These are phyloP conservation scores for Zygothrica quintamaculata DNA, from an alignment of 2,888 invertebrate species.

Conservation along the genomic window DNA sequence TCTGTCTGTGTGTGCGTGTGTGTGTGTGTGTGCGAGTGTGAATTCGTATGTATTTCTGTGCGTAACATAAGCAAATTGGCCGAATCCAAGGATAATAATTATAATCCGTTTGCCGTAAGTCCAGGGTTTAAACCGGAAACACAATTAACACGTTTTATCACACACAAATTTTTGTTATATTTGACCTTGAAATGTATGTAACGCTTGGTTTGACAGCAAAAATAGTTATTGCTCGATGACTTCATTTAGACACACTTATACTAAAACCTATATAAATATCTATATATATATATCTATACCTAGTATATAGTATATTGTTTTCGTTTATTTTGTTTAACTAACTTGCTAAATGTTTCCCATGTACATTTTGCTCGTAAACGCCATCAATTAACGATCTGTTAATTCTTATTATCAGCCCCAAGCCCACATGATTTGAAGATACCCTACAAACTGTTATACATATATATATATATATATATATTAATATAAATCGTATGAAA, in stretches of 20 bases:
- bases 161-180: constrained; percentile 13
- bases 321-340: constrained; percentile 4
- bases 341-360: constrained; percentile 36
- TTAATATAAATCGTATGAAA: no score
- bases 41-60: no score
- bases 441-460: background rate
- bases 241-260: constrained; percentile 22
- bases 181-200: constrained; percentile 45
- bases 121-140: constrained; percentile 20
- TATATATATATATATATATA: background rate
- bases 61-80: constrained; percentile 69
- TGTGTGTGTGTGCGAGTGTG: no score
- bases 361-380: constrained; percentile 23
- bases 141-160: constrained; percentile 8
- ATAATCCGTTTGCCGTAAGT: constrained; percentile 79
- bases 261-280: background rate
- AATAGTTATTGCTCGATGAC: constrained; percentile 45
- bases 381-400: constrained; percentile 32
- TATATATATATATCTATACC: no score
- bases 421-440: constrained; percentile 20
- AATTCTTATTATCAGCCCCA: constrained; percentile 40
- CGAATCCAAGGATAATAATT: constrained; percentile 64
- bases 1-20: no score
- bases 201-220: constrained; percentile 64
- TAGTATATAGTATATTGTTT: constrained; percentile 1